These are phyloP conservation scores for Heliconius congener DNA, from an alignment of 1,140 invertebrate species.

Conservation along the genomic window DNA sequence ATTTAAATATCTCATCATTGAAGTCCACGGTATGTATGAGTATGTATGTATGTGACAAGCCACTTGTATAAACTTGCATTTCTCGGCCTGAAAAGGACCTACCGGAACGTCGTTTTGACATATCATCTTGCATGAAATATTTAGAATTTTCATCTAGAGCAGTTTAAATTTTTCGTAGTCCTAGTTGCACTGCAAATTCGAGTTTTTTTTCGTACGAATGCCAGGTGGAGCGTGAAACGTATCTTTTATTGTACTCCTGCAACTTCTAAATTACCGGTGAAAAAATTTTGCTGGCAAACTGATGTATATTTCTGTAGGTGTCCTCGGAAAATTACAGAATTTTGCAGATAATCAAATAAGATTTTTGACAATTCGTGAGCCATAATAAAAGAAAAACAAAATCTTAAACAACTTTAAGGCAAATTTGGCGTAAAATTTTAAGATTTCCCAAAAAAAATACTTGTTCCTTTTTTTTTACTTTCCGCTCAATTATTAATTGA, in stretches of 20 bases:
- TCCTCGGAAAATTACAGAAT: neutral
- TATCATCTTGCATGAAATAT: slow-evolving; percentile 19
- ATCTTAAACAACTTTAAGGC: too few relatives aligned
- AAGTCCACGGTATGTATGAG: neutral
- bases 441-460: too few relatives aligned
- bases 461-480: too few relatives aligned
- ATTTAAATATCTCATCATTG: neutral
- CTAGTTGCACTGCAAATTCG: slow-evolving; percentile 17
- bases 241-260: slow-evolving; percentile 21
- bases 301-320: neutral
- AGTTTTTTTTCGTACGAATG: slow-evolving; percentile 14
- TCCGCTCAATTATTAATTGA: too few relatives aligned
- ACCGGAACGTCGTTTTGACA: slow-evolving; percentile 12
- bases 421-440: too few relatives aligned
- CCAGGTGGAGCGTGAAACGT: slow-evolving; percentile 23
- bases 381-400: too few relatives aligned
- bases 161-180: slow-evolving; percentile 28
- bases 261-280: slow-evolving; percentile 23
- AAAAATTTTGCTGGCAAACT: neutral
- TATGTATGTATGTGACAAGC: neutral
- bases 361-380: neutral
- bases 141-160: slow-evolving; percentile 21
- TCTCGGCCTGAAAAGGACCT: neutral
- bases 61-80: slow-evolving; percentile 9
- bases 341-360: neutral